A percentile compares a stretch with the other conserved stretches of the same genome.
Evolutionary conservation across 2,113 vertebrate genomes (phyloP).

Genomic region (Accipiter cooperii): DNA sequence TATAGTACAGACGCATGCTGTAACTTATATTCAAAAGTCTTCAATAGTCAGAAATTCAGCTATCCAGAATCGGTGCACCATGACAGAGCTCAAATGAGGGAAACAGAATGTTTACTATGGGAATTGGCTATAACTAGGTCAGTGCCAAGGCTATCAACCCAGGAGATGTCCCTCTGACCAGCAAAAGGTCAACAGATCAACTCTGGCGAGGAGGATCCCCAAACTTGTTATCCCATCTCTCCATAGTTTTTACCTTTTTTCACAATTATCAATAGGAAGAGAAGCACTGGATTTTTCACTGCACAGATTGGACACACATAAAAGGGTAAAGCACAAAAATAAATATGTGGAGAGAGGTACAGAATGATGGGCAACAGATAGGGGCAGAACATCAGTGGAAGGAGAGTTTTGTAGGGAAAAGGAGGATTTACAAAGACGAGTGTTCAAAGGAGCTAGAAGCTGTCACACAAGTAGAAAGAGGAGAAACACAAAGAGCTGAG

Average conservation of each 20-base stretch:
- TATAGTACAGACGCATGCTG: background rate
- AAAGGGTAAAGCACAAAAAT: background rate
- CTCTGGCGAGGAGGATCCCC: background rate
- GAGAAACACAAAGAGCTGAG: slow-evolving; percentile 16
- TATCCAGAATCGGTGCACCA: background rate
- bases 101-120: background rate
- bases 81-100: background rate
- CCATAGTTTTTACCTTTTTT: background rate
- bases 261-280: background rate
- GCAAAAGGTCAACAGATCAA: background rate
- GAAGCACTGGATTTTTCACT: background rate
- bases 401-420: background rate
- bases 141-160: background rate
- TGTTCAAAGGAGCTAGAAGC: background rate
- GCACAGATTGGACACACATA: background rate
- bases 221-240: background rate
- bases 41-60: background rate
- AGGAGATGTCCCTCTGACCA: background rate
- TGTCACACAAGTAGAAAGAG: slow-evolving; percentile 6
- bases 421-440: background rate
- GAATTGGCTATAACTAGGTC: background rate
- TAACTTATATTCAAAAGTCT: background rate
- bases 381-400: background rate
- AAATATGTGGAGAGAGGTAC: background rate
- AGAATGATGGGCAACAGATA: background rate